Evolutionary conservation across 2,797 vertebrate species (phyloP), one percentile per base, ranked within the genome.

Genomic region (Apogon talboti): DNA sequence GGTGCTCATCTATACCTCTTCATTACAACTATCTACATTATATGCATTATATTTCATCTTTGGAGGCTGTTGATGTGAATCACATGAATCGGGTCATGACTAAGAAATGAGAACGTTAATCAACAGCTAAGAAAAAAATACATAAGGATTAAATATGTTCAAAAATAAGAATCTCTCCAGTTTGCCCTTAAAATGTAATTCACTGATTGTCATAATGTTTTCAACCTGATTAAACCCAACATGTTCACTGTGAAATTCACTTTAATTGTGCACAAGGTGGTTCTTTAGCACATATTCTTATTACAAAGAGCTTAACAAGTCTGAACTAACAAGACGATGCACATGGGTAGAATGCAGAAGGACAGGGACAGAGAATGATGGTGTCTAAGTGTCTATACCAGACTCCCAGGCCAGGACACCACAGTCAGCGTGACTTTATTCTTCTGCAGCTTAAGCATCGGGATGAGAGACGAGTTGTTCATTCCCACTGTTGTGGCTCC

Each of bases 371-470:
- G 66, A 7, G 55, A 75, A 61, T 24, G 50, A 37, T 28, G 15
- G 46, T 35, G 5, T n/a, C 42, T 30, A 11, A 33, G 35, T 14
- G 3, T 4, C 81, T 93, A 98, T 73, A 96, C 93, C 0, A 95
- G 90, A 74, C 95, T 97, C 4, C 96, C 96, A 0, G 96, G 96
- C 96, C 96, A 97, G 6, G 95, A 98, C 72, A 98, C 96, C 72
- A 97, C 96, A 0, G 96, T 97, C 30, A 98, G 91, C 0, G 95
- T 95, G 69, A 97, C 96, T 90, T 90, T 95, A 79, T 98, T 96
- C 88, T 94, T 96, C 79, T 96, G 96, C 74, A 97, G 95, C 83
- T 98, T 97, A 71, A 98, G 90, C 95, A 96, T 97, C 0, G 96
- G 96, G 82, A 98, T 96, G 16, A 98, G 91, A 4, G 96, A 95